phyloP scores from a whole-genome alignment of 2,888 invertebrate genomes.

The Apoderus coryli region DNA sequence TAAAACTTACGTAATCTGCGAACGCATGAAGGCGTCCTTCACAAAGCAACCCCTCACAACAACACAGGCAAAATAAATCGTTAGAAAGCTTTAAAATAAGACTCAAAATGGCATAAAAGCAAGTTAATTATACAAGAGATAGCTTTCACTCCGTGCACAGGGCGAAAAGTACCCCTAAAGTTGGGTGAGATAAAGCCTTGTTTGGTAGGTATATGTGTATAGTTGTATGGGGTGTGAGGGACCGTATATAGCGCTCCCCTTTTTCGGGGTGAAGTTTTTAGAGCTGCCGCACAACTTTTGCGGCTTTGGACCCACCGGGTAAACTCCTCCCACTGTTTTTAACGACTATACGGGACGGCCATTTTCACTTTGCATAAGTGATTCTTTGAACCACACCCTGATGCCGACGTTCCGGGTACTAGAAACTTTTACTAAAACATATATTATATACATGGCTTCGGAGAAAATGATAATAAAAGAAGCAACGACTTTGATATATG shows the following conservation, averaged over 20 bases:
- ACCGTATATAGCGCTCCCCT: slow-evolving; percentile 17
- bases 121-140: slow-evolving; percentile 33
- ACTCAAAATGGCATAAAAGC: slow-evolving; percentile 28
- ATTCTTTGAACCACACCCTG: slow-evolving; percentile 31
- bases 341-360: slow-evolving; percentile 30
- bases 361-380: slow-evolving; percentile 35
- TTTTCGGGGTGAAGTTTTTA: slow-evolving; percentile 31
- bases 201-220: too few species aligned
- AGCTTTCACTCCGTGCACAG: slow-evolving; percentile 27
- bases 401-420: too few species aligned
- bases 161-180: slow-evolving; percentile 26
- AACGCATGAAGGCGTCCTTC: slow-evolving; percentile 29
- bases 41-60: slow-evolving; percentile 23
- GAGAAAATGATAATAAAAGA: too few species aligned
- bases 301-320: slow-evolving; percentile 30
- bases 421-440: too few species aligned
- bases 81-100: slow-evolving; percentile 28
- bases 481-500: too few species aligned
- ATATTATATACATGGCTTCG: too few species aligned
- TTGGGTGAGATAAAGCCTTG: slow-evolving; percentile 25
- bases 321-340: slow-evolving; percentile 34
- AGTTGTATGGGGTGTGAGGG: slow-evolving; percentile 20
- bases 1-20: slow-evolving; percentile 28
- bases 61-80: too few species aligned
- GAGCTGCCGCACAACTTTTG: slow-evolving; percentile 34